Percentiles rank a stretch among this genome's conserved stretches.
These are phyloP conservation scores for Perizoma flavofasciatum DNA, from an alignment of 2,888 invertebrate genomes.

Conservation along the genomic window DNA sequence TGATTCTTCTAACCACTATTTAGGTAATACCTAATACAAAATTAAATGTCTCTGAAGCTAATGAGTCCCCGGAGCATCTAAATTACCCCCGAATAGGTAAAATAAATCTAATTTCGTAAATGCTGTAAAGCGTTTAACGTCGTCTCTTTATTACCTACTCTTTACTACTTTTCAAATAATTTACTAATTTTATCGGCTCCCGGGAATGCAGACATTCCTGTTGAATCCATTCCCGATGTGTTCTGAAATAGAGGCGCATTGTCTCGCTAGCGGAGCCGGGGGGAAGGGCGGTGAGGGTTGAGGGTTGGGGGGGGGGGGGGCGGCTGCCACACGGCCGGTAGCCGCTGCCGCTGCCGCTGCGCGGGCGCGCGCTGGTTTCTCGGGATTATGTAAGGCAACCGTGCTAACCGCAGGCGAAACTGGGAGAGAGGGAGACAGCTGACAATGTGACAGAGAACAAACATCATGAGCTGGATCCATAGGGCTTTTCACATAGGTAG, in stretches of 20 bases:
- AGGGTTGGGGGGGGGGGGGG: no score
- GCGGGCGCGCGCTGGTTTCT: no score
- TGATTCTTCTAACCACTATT: background rate
- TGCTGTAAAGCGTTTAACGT: conserved; percentile 35
- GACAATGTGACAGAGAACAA: no score
- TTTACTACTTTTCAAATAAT: conserved; percentile 29
- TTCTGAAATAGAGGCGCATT: conserved; percentile 44
- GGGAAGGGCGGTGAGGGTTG: no score
- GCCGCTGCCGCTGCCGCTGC: background rate
- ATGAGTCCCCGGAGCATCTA: conserved; percentile 2
- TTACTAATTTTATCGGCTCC: conserved; percentile 35
- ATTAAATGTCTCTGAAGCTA: background rate
- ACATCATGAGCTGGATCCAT: no score
- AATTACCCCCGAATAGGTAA: conserved; percentile 16
- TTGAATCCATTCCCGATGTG: conserved; percentile 9
- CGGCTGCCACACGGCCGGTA: conserved; percentile 11
- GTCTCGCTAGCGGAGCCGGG: conserved; percentile 28
- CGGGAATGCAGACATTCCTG: conserved; percentile 27
- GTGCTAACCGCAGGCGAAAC: background rate
- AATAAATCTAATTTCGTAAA: conserved; percentile 33
- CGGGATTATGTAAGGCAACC: no score
- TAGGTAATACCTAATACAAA: no score
- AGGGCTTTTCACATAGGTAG: no score
- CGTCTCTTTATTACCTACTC: conserved; percentile 18
- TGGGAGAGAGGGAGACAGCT: background rate